Evolutionary conservation across 2,888 invertebrate species (phyloP).

Genomic region (Athalia circularis): DNA sequence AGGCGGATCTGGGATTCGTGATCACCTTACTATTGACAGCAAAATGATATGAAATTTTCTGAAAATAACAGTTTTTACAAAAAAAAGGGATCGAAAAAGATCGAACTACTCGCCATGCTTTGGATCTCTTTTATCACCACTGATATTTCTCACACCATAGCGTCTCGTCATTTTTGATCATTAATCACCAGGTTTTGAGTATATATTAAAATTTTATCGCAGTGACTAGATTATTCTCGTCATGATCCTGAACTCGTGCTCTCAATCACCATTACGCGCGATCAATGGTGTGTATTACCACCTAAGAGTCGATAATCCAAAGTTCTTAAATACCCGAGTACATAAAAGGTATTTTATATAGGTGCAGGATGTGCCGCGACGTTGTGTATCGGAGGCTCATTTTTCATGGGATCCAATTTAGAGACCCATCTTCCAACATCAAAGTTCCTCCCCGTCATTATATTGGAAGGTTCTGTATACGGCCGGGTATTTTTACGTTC

Average conservation of each 20-base stretch:
- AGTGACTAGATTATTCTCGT: constrained; percentile 30
- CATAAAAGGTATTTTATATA: too few relatives aligned
- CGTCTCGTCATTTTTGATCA: too few relatives aligned
- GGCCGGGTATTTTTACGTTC: constrained; percentile 18
- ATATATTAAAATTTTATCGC: background rate
- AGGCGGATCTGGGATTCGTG: too few relatives aligned
- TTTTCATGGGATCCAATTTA: constrained; percentile 40
- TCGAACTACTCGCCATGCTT: too few relatives aligned
- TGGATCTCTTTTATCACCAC: too few relatives aligned
- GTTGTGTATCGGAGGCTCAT: constrained; percentile 4
- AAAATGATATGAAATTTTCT: too few relatives aligned
- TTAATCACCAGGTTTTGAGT: too few relatives aligned
- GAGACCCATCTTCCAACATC: constrained; percentile 5
- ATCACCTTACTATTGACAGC: too few relatives aligned
- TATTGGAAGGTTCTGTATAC: background rate
- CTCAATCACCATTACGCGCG: constrained; percentile 45
- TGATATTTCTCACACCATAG: too few relatives aligned
- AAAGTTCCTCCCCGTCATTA: constrained; percentile 32
- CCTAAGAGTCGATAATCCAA: constrained; percentile 11
- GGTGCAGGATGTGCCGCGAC: background rate
- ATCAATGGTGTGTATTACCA: constrained; percentile 46
- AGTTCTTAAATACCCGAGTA: constrained; percentile 28
- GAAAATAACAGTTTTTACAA: too few relatives aligned
- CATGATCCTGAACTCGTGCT: constrained; percentile 48
- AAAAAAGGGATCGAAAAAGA: too few relatives aligned